Evolutionary conservation across 2,113 vertebrate genomes (phyloP).

Genomic region (Phoenicopterus ruber): DNA sequence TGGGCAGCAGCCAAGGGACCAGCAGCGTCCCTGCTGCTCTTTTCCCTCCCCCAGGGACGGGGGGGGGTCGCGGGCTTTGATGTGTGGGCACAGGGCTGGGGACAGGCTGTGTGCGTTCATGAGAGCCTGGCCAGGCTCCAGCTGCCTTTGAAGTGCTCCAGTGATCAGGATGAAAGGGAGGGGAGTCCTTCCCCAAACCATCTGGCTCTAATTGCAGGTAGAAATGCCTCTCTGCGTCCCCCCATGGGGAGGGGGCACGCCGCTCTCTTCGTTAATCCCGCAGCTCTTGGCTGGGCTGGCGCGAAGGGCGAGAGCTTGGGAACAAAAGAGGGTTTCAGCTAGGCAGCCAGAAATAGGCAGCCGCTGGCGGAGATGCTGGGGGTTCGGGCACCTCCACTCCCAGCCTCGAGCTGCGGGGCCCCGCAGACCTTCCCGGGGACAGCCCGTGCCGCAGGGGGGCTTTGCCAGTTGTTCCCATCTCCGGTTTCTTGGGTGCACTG

Average conservation of each 20-base stretch:
- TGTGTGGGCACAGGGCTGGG: conserved; percentile 48
- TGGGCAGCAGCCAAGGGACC: conserved; percentile 62
- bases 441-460: not conserved
- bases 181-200: conserved; percentile 66
- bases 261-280: conserved; percentile 31
- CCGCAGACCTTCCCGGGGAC: not conserved
- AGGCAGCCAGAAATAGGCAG: conserved; percentile 27
- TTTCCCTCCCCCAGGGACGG: conserved; percentile 34
- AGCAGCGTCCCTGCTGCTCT: conserved; percentile 49
- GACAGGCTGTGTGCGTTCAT: conserved; percentile 63
- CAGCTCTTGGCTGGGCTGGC: not conserved
- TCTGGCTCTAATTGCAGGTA: conserved; percentile 78
- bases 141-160: conserved; percentile 75
- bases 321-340: conserved; percentile 28
- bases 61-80: conserved; percentile 48
- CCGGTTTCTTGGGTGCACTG: conserved; percentile 21
- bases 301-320: not conserved
- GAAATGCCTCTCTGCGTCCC: conserved; percentile 49
- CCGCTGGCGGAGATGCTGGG: not conserved
- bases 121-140: conserved; percentile 63
- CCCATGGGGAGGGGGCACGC: conserved; percentile 13
- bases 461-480: conserved; percentile 32
- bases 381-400: not conserved
- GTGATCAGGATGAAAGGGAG: conserved; percentile 74
- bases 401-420: not conserved